phyloP scores from a whole-genome alignment of 2,888 invertebrate genomes.

The Tipula lateralis region DNA sequence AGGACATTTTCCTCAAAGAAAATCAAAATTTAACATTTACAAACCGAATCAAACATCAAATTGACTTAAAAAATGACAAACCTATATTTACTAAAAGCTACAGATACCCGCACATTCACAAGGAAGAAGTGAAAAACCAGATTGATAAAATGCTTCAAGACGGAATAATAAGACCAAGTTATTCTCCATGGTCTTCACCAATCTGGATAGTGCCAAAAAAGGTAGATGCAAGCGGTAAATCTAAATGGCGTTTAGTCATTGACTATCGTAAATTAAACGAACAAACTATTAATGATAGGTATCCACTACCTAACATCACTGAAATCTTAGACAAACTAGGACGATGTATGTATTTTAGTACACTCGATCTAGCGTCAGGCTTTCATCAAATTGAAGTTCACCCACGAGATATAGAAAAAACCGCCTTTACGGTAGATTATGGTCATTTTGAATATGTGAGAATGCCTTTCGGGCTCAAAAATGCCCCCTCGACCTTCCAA shows the following conservation, averaged over 20 bases:
- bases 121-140: conserved; percentile 29
- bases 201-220: no score
- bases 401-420: conserved; percentile 38
- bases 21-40: conserved; percentile 27
- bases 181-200: no score
- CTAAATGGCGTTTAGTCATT: conserved; percentile 38
- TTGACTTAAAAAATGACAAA: conserved; percentile 29
- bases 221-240: conserved; percentile 34
- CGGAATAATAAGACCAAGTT: conserved; percentile 32
- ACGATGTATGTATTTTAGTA: not conserved
- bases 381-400: conserved; percentile 40
- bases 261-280: no score
- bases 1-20: not conserved
- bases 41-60: conserved; percentile 31
- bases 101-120: conserved; percentile 32
- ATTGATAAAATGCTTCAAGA: conserved; percentile 31
- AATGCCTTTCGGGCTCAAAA: no score
- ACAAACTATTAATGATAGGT: no score
- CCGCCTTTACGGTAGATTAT: conserved; percentile 35
- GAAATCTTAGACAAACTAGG: not conserved
- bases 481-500: no score
- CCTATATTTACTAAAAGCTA: no score
- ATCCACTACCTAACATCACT: no score
- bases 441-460: conserved; percentile 30
- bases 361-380: no score